phyloP scores from a whole-genome alignment of 2,113 vertebrate genomes.

The Oryzias woworae region DNA sequence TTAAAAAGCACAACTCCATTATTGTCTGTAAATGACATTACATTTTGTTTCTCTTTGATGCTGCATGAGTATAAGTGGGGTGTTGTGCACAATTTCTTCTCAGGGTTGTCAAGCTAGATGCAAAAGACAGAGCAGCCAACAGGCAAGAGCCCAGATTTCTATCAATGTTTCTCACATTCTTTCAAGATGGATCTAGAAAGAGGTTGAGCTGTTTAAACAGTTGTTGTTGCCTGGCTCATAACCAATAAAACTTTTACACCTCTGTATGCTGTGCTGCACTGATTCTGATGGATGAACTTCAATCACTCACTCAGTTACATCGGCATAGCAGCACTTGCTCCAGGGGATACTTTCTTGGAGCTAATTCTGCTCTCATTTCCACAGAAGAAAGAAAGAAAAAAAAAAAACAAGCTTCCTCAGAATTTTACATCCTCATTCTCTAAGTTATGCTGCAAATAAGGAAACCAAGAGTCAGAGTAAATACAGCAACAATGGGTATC shows the following conservation, averaged over 20 bases:
- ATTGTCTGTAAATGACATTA: constrained; percentile 50
- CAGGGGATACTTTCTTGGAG: constrained; percentile 34
- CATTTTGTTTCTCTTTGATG: constrained; percentile 43
- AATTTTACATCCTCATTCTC: constrained; percentile 32
- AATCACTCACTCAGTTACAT: constrained; percentile 37
- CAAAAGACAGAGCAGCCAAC: constrained; percentile 22
- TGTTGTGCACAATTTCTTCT: constrained; percentile 39
- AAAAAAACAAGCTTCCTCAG: not conserved
- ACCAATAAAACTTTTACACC: constrained; percentile 25
- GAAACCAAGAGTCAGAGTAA: constrained; percentile 26
- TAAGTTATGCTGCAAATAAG: constrained; percentile 8
- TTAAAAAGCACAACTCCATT: constrained; percentile 39
- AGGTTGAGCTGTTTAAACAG: constrained; percentile 23
- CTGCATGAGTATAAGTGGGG: constrained; percentile 37
- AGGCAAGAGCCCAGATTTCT: constrained; percentile 3
- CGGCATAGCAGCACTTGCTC: constrained; percentile 21
- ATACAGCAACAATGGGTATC: constrained; percentile 14
- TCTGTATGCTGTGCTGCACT: constrained; percentile 7
- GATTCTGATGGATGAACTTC: constrained; percentile 53
- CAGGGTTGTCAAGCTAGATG: constrained; percentile 18
- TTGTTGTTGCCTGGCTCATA: constrained; percentile 22
- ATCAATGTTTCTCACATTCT: constrained; percentile 30
- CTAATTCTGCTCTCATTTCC: constrained; percentile 28
- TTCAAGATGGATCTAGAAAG: constrained; percentile 39
- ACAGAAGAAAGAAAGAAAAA: constrained; percentile 23